These are phyloP conservation scores for Setophaga kirtlandii DNA, from an alignment of 2,113 vertebrate genomes.

Conservation along the genomic window DNA sequence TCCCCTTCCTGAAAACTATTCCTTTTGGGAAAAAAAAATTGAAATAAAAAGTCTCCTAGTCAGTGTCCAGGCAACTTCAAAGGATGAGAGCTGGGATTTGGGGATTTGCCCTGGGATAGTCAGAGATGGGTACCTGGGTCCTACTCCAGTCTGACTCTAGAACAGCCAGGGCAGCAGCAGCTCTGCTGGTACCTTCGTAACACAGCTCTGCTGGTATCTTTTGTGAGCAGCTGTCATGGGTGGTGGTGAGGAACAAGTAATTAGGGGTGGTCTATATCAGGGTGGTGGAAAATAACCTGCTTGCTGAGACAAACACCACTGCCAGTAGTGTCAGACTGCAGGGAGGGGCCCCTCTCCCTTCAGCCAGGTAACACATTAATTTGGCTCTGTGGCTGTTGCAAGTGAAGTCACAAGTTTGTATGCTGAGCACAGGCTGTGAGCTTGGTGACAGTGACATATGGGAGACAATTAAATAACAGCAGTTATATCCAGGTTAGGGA, in stretches of 20 bases:
- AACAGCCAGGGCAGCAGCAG: neutral
- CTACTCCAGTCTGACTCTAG: neutral
- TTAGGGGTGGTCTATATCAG: neutral
- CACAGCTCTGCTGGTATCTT: neutral
- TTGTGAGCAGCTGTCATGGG: accelerated
- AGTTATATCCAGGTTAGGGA: neutral
- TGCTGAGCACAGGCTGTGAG: neutral
- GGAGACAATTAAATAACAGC: constrained; percentile 13
- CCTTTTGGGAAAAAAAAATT: neutral
- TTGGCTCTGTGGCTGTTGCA: neutral
- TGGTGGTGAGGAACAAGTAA: neutral
- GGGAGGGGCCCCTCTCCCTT: neutral
- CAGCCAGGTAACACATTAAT: neutral
- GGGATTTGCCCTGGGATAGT: neutral
- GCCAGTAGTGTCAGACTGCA: neutral
- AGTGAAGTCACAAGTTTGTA: neutral
- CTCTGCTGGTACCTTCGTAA: neutral
- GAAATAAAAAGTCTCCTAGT: neutral
- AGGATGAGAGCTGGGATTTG: neutral
- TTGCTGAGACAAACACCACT: neutral
- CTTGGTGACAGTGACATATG: constrained; percentile 32
- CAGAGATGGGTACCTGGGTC: neutral
- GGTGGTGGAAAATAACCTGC: neutral
- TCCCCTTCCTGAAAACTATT: neutral
- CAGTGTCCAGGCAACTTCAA: neutral